Base-by-base conservation (phyloP, 2,113 vertebrate genomes). In the Melospiza melodia region DNA sequence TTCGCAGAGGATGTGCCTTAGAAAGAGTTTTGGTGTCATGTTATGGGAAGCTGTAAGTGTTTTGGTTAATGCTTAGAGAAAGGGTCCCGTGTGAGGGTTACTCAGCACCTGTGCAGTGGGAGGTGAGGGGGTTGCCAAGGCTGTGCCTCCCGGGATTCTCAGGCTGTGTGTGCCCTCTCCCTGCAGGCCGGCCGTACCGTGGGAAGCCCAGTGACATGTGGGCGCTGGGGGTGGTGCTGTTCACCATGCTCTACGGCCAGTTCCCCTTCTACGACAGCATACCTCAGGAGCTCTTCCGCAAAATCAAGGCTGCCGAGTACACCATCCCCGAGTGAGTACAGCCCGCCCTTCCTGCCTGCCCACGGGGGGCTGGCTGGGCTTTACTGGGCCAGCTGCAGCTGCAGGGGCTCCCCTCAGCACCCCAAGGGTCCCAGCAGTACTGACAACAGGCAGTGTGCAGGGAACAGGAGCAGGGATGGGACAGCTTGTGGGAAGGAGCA, bases 201-300 rank as follows among this genome's bases (percentile, higher is more conserved):
- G 99, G 99, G 37, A 99, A 99, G 94, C 99, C 99, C 85, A 99
- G 99, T 6, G 99, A 99, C 98, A 99, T 99, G 99, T 99, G 99
- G 99, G 99, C 99, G 0, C 94, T 99, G 69, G 99, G 99, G 0
- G 99, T 99, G 66, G 99, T 99, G 82, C 98, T 99, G 41, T 99
- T 99, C 98, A 99, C 99, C 93, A 99, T 99, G 99, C 98, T 99
- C 4, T 99, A 99, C 1, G 99, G 99, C 87, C 99, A 99, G 98
- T 99, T 99, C 96, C 99, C 99, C 46, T 99, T 99, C 98, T 99
- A 99, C 55, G 99, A 99, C 98, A 99, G 99, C 98, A 98, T 99
- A 98, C 99, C 99, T 91, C 99, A 99, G 97, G 99, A 99, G 98
- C 99, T 99, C 77, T 99, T 99, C 98, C 99, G 99, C 58, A 99